Evolutionary conservation across 2,113 vertebrate species (phyloP).

Genomic region (Otolemur garnettii): DNA sequence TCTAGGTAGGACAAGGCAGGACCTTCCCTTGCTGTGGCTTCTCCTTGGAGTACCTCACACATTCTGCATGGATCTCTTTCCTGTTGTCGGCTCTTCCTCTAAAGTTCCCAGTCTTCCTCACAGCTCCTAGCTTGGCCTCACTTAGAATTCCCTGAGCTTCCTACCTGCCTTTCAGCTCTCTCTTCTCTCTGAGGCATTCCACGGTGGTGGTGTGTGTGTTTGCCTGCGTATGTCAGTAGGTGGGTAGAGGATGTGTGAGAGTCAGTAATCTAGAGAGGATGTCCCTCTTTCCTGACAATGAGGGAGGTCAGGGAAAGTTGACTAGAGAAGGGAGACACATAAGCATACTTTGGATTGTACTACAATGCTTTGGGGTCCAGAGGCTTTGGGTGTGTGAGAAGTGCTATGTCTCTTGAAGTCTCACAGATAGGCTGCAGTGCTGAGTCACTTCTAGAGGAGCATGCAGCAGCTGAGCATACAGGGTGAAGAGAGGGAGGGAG

Average conservation of each 20-base stretch:
- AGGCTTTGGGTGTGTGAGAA: background rate
- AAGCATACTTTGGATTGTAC: background rate
- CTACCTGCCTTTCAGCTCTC: background rate
- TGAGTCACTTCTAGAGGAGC: background rate
- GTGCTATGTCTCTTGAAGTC: constrained; percentile 21
- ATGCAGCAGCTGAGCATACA: constrained; percentile 31
- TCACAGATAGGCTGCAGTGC: background rate
- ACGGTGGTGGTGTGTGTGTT: background rate
- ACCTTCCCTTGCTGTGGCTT: background rate
- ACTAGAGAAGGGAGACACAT: background rate
- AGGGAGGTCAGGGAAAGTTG: background rate
- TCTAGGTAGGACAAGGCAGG: background rate
- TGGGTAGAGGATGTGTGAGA: background rate
- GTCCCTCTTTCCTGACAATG: background rate
- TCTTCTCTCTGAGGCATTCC: background rate
- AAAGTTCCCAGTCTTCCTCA: background rate
- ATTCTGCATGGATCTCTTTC: background rate
- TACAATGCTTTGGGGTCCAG: constrained; percentile 18
- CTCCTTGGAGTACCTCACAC: background rate
- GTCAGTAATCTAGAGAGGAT: constrained; percentile 20
- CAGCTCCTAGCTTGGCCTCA: background rate
- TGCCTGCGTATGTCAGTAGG: background rate
- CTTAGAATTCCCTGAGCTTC: background rate
- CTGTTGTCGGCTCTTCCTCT: background rate
- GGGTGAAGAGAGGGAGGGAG: background rate